phyloP scores from a whole-genome alignment of 2,113 vertebrate species.

The Psittacara wagleri region DNA sequence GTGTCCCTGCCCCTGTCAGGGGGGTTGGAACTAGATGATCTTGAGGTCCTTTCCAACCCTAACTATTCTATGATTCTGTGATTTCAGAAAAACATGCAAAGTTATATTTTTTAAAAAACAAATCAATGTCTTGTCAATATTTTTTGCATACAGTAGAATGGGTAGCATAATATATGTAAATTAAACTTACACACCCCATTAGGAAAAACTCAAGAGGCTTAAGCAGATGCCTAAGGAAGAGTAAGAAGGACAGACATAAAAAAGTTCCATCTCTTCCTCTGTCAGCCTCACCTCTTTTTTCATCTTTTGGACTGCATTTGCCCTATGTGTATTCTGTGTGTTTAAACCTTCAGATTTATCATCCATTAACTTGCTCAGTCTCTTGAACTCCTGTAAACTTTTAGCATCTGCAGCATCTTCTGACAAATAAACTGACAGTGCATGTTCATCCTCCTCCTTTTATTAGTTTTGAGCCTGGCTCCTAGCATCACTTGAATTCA shows the following conservation, averaged over 20 bases:
- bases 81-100: not conserved
- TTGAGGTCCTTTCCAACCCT: no score
- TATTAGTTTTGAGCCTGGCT: not conserved
- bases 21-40: no score
- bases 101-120: fast-evolving
- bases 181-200: not conserved
- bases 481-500: not conserved
- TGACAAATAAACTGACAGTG: not conserved
- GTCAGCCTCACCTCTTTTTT: not conserved
- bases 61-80: no score
- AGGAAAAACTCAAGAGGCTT: not conserved
- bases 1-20: no score
- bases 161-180: not conserved
- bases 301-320: not conserved
- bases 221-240: not conserved
- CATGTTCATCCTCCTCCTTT: not conserved
- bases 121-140: not conserved
- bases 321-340: not conserved
- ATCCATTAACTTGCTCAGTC: not conserved
- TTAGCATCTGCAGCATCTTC: not conserved
- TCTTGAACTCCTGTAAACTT: not conserved
- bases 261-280: not conserved
- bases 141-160: not conserved
- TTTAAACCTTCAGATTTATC: not conserved
- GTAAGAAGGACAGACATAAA: not conserved